A percentile compares a stretch with the other conserved stretches of the same genome.
These are phyloP conservation scores for Cavia aperea DNA, from an alignment of 2,113 vertebrate genomes.

Conservation along the genomic window DNA sequence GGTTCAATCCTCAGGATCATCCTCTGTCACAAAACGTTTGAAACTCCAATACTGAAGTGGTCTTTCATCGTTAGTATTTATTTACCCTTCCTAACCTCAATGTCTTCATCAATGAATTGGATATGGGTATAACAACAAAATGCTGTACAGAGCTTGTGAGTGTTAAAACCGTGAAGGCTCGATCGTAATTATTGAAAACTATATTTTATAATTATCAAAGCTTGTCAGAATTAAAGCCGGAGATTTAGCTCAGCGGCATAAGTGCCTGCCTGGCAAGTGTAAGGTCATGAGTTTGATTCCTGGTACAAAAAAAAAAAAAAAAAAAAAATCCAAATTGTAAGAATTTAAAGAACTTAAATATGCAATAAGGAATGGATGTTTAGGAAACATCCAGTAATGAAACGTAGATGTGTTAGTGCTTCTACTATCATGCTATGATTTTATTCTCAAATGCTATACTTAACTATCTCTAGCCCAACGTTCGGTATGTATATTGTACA, in stretches of 20 bases:
- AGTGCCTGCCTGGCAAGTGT: too few relatives aligned
- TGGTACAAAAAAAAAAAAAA: too few relatives aligned
- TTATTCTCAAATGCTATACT: not conserved
- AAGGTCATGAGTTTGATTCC: too few relatives aligned
- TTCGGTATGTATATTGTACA: not conserved
- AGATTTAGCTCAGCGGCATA: too few relatives aligned
- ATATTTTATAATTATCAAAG: not conserved
- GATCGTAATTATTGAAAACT: not conserved
- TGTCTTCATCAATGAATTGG: not conserved
- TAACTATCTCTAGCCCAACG: not conserved
- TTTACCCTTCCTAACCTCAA: not conserved
- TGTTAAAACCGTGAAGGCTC: not conserved
- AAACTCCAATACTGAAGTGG: not conserved
- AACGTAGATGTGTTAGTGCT: not conserved
- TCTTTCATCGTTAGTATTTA: not conserved
- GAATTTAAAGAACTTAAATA: not conserved
- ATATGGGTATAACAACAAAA: not conserved
- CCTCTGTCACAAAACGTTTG: not conserved
- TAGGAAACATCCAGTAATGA: not conserved
- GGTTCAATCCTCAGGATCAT: not conserved
- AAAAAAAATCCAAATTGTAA: not conserved
- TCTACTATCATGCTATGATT: not conserved
- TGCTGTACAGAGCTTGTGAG: not conserved
- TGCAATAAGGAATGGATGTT: not conserved
- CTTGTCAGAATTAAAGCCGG: not conserved